A percentile compares a stretch with the other conserved stretches of the same genome.
Evolutionary conservation across 2,888 invertebrate species (phyloP).

Genomic region (Lithodes maja): DNA sequence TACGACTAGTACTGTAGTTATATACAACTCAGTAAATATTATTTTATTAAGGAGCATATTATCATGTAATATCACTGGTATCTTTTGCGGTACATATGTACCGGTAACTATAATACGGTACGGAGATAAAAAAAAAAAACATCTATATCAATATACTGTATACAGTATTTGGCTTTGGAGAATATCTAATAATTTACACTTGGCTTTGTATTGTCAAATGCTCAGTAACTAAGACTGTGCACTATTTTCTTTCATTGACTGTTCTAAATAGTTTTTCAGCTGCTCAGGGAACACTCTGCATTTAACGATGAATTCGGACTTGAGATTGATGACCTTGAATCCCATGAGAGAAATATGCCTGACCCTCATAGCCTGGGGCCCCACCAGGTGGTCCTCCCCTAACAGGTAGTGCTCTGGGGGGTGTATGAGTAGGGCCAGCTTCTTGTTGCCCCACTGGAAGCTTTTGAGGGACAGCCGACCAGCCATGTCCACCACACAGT

Average conservation of each 20-base stretch:
- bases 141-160: no score
- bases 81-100: no score
- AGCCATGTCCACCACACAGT: slow-evolving; percentile 58
- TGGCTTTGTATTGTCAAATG: no score
- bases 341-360: slow-evolving; percentile 81
- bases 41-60: no score
- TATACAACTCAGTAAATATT: no score
- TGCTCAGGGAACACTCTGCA: slow-evolving; percentile 77
- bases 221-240: slow-evolving; percentile 77
- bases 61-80: no score
- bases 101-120: no score
- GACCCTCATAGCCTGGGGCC: slow-evolving; percentile 80
- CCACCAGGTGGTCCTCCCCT: slow-evolving; percentile 73
- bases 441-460: slow-evolving; percentile 75
- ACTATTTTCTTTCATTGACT: slow-evolving; percentile 71
- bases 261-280: slow-evolving; percentile 78
- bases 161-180: no score
- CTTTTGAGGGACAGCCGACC: slow-evolving; percentile 45
- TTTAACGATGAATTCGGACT: slow-evolving; percentile 78
- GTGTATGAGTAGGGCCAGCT: slow-evolving; percentile 61
- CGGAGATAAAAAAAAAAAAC: no score
- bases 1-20: no score
- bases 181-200: no score
- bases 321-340: slow-evolving; percentile 79
- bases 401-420: slow-evolving; percentile 63